Percentiles rank a stretch among this genome's conserved stretches.
Evolutionary conservation across 2,113 vertebrate genomes (phyloP).

Genomic region (Lucifuga dentata): DNA sequence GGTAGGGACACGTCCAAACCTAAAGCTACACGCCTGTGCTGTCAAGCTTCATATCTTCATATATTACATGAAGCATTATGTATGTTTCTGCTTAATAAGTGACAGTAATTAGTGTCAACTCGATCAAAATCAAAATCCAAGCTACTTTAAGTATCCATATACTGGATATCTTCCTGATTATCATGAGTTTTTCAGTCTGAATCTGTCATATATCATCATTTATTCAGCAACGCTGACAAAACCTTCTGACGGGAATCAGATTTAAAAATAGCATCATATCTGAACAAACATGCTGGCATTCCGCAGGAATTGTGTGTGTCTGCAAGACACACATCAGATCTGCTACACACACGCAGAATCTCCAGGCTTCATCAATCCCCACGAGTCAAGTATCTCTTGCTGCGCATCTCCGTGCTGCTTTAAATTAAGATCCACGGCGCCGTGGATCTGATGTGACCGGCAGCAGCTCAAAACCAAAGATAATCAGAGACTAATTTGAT

Average conservation of each 20-base stretch:
- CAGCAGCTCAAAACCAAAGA: too few species aligned
- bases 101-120: slow-evolving; percentile 11
- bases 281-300: neutral
- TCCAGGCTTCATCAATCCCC: neutral
- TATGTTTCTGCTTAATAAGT: neutral
- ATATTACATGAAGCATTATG: neutral
- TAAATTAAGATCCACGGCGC: neutral
- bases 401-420: neutral
- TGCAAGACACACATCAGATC: too few species aligned
- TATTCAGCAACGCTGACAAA: slow-evolving; percentile 29
- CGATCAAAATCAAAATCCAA: slow-evolving; percentile 1
- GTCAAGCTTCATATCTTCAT: too few species aligned
- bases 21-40: too few species aligned
- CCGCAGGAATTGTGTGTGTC: neutral
- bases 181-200: too few species aligned
- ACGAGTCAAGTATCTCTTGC: neutral
- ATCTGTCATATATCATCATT: too few species aligned
- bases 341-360: too few species aligned
- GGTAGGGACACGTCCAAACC: too few species aligned
- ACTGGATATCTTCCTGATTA: neutral
- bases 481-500: too few species aligned
- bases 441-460: too few species aligned
- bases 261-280: slow-evolving; percentile 1
- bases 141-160: neutral
- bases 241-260: slow-evolving; percentile 25